Conservation (phyloP, 2,797 vertebrate genomes). For the Pangasius macronema region DNA sequence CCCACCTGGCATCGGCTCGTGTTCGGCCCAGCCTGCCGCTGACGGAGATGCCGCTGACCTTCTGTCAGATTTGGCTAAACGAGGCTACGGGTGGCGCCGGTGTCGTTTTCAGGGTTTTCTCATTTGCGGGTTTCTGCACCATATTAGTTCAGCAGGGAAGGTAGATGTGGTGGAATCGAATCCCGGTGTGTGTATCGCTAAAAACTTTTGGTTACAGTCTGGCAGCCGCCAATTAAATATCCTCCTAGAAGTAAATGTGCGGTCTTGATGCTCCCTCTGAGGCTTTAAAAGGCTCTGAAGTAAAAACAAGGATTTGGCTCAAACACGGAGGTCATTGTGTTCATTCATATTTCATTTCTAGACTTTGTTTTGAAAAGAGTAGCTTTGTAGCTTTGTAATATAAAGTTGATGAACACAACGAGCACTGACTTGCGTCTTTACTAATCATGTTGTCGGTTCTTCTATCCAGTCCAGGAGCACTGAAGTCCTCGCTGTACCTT, state of each 20-base stretch:
- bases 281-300: neutral
- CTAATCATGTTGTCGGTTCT: neutral
- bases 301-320: neutral
- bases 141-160: neutral
- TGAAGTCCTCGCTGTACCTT: neutral
- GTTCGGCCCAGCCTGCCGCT: constrained; percentile 5
- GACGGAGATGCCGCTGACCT: constrained; percentile 23
- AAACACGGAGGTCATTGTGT: neutral
- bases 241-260: neutral
- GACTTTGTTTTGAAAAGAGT: neutral
- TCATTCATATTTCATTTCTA: neutral
- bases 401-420: neutral
- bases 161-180: neutral
- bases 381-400: neutral
- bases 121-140: neutral
- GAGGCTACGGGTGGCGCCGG: constrained; percentile 4
- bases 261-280: neutral
- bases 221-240: neutral
- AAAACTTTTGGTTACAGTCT: neutral
- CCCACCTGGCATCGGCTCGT: constrained; percentile 36
- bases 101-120: constrained; percentile 17
- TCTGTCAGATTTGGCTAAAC: constrained; percentile 19
- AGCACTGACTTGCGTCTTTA: neutral
- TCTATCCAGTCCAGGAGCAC: neutral
- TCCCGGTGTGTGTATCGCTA: neutral